Base-by-base conservation (phyloP, 1,140 invertebrate species). In the Cydia amplana region DNA sequence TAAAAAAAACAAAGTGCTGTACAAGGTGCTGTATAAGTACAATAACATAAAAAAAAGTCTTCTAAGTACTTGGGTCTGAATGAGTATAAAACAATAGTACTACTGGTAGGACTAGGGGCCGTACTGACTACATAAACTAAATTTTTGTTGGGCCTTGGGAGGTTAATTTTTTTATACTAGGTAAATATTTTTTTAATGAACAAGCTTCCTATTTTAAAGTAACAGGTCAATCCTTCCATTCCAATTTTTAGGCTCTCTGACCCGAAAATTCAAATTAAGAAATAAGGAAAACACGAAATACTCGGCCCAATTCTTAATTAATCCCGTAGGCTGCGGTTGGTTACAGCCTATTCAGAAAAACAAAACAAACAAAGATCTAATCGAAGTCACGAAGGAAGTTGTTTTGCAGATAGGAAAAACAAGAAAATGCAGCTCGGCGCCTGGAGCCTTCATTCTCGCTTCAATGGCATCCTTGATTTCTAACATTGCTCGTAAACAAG, bases 361-460 rank as follows among this genome's bases (percentile, higher is more conserved):
- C 55, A 60, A 60, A 60, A 9, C 55, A 60, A 60, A 23, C 20
- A 60, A 60, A 55, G 51, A 12, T 60, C 55, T 60, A 23, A 60
- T 60, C 55, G 7, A 2, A 60, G 16, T 60, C 55, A 60, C 18
- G 18, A 23, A 60, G 55, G 55, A 60, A 60, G 18, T 23, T 60
- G 23, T 51, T 60, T 60, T 60, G 2, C 51, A 55, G 9, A 60
- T 60, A 60, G 23, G 55, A 60, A 60, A 60, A 60, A 60, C 55
- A 23, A 23, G 55, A 20, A 60, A 60, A 60, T 60, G 55, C 55
- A 60, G 0, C 55, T 60, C 51, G 18, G 14, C 5, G 49, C 2
- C 51, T 60, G 55, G 55, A 60, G 55, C 55, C 55, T 9, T 60
- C 55, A 23, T 60, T 60, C 55, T 6, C 55, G 55, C 55, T 60